Percentiles rank a stretch among this genome's conserved stretches.
These are phyloP conservation scores for Homalodisca vitripennis DNA, from an alignment of 1,140 invertebrate species.

Conservation along the genomic window DNA sequence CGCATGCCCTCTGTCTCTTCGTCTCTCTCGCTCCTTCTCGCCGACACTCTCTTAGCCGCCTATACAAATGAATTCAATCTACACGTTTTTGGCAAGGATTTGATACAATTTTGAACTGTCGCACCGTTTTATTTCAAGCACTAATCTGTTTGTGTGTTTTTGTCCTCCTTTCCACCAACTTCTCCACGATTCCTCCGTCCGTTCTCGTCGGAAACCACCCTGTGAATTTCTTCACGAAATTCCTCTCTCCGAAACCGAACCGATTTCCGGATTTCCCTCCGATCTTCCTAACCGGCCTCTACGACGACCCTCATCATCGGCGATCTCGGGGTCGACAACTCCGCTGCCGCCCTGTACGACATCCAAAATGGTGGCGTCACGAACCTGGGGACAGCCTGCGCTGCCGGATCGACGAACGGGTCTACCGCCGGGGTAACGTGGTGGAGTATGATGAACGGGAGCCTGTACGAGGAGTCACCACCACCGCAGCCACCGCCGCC, in stretches of 20 bases:
- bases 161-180: background rate
- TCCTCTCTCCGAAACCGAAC: background rate
- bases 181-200: background rate
- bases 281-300: constrained; percentile 29
- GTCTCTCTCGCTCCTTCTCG: background rate
- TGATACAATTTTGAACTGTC: background rate
- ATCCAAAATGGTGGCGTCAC: constrained; percentile 63
- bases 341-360: constrained; percentile 72
- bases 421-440: constrained; percentile 73
- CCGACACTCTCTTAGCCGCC: background rate
- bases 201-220: background rate
- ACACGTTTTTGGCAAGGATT: background rate
- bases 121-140: background rate
- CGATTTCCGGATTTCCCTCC: constrained; percentile 23
- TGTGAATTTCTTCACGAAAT: too few species aligned
- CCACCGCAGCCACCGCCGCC: constrained; percentile 55
- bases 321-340: constrained; percentile 67
- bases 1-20: background rate
- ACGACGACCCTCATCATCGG: constrained; percentile 65
- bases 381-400: constrained; percentile 65
- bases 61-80: constrained; percentile 15
- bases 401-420: constrained; percentile 63
- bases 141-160: background rate
- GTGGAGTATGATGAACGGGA: constrained; percentile 80
- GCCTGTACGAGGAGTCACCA: constrained; percentile 71